phyloP scores from a whole-genome alignment of 1,140 invertebrate genomes.

The Microplitis demolitor region DNA sequence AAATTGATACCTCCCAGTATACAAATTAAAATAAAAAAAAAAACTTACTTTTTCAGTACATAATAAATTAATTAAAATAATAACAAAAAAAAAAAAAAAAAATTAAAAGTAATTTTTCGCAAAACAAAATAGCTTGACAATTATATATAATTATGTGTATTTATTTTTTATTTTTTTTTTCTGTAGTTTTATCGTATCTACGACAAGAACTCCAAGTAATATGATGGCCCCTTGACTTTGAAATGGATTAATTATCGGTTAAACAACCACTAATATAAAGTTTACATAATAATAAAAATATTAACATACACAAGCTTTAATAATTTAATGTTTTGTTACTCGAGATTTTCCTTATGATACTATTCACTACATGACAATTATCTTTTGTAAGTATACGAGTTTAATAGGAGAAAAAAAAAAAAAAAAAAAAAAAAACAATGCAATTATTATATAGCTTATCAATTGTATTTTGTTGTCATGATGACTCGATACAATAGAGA shows the following conservation, averaged over 20 bases:
- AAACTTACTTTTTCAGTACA: no score
- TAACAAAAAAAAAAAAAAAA: no score
- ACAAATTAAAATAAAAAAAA: no score
- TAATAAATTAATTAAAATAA: no score
- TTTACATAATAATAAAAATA: not conserved
- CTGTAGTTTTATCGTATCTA: not conserved
- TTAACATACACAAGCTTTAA: not conserved
- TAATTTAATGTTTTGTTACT: not conserved
- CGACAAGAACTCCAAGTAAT: no score
- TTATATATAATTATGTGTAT: no score
- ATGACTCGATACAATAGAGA: not conserved
- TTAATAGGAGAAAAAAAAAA: not conserved
- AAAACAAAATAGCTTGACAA: no score
- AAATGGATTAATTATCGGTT: not conserved
- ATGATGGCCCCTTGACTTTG: constrained; percentile 7
- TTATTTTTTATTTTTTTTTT: not conserved
- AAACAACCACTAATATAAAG: not conserved
- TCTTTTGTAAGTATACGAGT: no score
- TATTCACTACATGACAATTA: no score
- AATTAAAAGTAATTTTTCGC: no score
- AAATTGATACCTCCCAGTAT: no score
- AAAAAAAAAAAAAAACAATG: not conserved
- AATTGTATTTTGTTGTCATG: not conserved
- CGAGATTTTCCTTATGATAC: no score
- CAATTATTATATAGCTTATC: not conserved